Percentiles rank a stretch among this genome's conserved stretches.
These are phyloP conservation scores for Champsocephalus esox DNA, from an alignment of 2,797 vertebrate genomes.

Conservation along the genomic window DNA sequence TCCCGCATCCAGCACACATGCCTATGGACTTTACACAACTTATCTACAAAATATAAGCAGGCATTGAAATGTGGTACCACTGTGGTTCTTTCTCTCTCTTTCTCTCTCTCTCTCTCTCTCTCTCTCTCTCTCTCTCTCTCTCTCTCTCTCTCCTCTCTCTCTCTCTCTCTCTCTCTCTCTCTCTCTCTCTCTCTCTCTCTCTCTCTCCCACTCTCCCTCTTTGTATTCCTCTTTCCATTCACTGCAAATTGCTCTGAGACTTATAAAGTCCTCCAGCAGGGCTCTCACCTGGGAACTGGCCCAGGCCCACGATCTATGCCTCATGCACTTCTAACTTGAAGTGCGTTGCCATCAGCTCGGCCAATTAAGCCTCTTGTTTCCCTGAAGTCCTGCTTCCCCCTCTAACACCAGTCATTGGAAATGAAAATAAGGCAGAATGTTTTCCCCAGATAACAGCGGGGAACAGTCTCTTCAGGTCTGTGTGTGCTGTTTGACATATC, in stretches of 20 bases:
- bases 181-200: slow-evolving; percentile 33
- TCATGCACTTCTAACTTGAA: slow-evolving; percentile 80
- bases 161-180: slow-evolving; percentile 45
- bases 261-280: slow-evolving; percentile 78
- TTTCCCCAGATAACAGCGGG: slow-evolving; percentile 46
- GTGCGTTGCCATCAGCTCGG: slow-evolving; percentile 79
- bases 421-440: slow-evolving; percentile 73
- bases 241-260: slow-evolving; percentile 86
- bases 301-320: slow-evolving; percentile 79
- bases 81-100: too few species aligned
- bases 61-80: background rate
- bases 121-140: background rate
- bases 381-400: slow-evolving; percentile 65
- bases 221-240: slow-evolving; percentile 73
- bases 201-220: slow-evolving; percentile 38
- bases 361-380: slow-evolving; percentile 83
- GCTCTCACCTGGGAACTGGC: slow-evolving; percentile 82
- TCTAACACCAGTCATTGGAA: slow-evolving; percentile 67
- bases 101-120: too few species aligned
- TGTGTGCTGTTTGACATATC: slow-evolving; percentile 43
- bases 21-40: background rate
- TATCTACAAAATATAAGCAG: background rate
- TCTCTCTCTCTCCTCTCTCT: slow-evolving; percentile 42
- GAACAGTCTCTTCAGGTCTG: slow-evolving; percentile 40
- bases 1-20: background rate